Conservation (phyloP, 2,113 vertebrate genomes). For the Corapipo altera region DNA sequence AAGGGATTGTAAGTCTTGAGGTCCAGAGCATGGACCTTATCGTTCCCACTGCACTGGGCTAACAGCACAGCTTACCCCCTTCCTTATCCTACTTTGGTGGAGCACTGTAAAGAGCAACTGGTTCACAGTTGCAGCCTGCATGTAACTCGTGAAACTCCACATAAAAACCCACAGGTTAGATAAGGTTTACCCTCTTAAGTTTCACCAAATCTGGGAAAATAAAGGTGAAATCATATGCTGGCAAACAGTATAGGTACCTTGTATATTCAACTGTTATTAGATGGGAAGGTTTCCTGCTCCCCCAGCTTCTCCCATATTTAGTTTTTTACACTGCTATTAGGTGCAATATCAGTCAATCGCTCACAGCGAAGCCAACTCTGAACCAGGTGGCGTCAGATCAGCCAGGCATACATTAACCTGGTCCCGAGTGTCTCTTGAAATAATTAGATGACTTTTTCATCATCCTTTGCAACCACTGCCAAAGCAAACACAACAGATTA, state of each 20-base stretch:
- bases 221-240: neutral
- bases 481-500: neutral
- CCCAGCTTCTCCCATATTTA: neutral
- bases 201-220: neutral
- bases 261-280: neutral
- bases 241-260: neutral
- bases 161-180: neutral
- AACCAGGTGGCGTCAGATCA: neutral
- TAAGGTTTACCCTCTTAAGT: neutral
- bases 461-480: neutral
- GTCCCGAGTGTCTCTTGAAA: neutral
- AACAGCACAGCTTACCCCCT: neutral
- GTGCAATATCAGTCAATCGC: neutral
- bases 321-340: neutral
- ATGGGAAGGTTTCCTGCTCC: neutral
- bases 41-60: neutral
- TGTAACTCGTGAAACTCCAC: neutral
- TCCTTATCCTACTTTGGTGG: neutral
- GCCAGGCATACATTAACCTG: neutral
- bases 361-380: neutral
- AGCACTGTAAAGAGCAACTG: fast-evolving
- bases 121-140: neutral
- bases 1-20: neutral
- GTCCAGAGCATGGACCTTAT: neutral
- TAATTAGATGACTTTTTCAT: neutral